Percentiles rank a stretch among this genome's conserved stretches.
phyloP scores from a whole-genome alignment of 2,888 invertebrate species.

The Drosophila aldrichi region DNA sequence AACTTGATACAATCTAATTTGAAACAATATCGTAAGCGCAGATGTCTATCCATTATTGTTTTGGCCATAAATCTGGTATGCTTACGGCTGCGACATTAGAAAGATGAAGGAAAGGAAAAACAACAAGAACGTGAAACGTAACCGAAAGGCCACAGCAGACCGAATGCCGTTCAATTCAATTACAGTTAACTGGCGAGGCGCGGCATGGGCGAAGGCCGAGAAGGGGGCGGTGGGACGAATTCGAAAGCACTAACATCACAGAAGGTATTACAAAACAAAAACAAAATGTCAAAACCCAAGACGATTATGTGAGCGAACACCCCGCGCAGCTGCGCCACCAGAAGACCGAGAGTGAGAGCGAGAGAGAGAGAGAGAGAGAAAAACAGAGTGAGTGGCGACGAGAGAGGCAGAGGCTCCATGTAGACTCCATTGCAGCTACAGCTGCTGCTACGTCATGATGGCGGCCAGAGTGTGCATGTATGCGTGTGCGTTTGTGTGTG shows the following conservation, averaged over 20 bases:
- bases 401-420: conserved; percentile 19
- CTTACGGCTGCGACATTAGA: conserved; percentile 21
- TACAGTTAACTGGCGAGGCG: conserved; percentile 71
- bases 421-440: conserved; percentile 21
- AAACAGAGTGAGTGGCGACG: neutral
- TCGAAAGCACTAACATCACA: conserved; percentile 74
- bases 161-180: conserved; percentile 69
- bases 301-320: conserved; percentile 76
- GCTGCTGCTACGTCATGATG: conserved; percentile 63
- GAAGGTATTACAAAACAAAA: conserved; percentile 79
- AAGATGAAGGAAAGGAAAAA: conserved; percentile 2
- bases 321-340: conserved; percentile 72
- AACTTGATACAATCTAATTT: conserved; percentile 13
- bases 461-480: conserved; percentile 54
- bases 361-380: neutral
- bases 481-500: conserved; percentile 31
- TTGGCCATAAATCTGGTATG: conserved; percentile 44
- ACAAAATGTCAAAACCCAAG: conserved; percentile 81
- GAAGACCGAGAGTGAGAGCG: neutral
- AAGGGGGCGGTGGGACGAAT: conserved; percentile 25
- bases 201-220: neutral
- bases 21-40: conserved; percentile 10
- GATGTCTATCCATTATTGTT: conserved; percentile 42
- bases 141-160: conserved; percentile 19
- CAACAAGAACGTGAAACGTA: neutral